Evolutionary conservation across 92 coral and sea anemone genomes (phyloP).

Genomic region (Actinernus sp.): DNA sequence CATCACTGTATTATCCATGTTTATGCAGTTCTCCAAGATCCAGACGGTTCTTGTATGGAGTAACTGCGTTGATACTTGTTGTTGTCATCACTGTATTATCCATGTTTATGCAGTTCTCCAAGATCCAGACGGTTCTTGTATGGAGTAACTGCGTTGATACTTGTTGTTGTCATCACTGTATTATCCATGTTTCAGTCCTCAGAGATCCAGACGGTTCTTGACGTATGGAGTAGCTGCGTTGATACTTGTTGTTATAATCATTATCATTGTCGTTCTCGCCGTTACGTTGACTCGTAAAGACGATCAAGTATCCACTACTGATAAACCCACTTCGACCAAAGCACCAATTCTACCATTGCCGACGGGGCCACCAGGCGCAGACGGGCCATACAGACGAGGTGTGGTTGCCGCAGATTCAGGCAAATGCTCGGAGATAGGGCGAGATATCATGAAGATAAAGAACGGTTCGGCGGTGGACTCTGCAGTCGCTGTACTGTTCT

Average conservation of each 20-base stretch:
- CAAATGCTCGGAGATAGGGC: conserved; percentile 76
- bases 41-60: too few relatives aligned
- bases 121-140: too few relatives aligned
- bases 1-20: too few relatives aligned
- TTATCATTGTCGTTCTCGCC: conserved; percentile 7
- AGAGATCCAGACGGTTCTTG: background rate
- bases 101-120: too few relatives aligned
- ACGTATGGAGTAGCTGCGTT: background rate
- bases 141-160: too few relatives aligned
- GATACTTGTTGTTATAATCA: background rate
- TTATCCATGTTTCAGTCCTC: background rate
- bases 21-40: too few relatives aligned
- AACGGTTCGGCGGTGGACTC: conserved; percentile 93
- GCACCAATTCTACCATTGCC: conserved; percentile 31
- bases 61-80: too few relatives aligned
- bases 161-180: too few relatives aligned
- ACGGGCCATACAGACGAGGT: conserved; percentile 71
- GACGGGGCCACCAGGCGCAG: conserved; percentile 55
- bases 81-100: too few relatives aligned
- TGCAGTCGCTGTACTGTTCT: conserved; percentile 81
- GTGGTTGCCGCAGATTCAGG: conserved; percentile 80
- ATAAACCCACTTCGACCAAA: background rate
- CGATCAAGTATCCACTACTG: background rate
- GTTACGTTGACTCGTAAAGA: conserved; percentile 2
- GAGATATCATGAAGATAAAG: conserved; percentile 71